Conservation (phyloP, 2,797 vertebrate species). For the Enteromius paludinosus region DNA sequence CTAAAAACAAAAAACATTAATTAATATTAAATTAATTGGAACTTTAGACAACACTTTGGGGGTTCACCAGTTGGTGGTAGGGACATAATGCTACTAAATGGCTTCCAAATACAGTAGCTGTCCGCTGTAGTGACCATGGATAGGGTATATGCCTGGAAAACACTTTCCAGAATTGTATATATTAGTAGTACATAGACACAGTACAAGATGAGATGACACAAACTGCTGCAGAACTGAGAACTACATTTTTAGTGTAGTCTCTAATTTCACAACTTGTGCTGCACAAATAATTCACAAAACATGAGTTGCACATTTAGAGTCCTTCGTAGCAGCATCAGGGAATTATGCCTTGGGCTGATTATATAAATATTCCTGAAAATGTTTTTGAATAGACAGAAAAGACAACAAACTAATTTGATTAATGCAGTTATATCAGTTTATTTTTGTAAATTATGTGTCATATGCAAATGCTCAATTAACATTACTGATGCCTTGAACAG, state of each 20-base stretch:
- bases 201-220: neutral
- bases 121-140: no score
- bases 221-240: neutral
- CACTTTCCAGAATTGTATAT: neutral
- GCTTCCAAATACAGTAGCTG: no score
- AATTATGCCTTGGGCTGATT: neutral
- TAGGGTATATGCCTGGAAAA: neutral
- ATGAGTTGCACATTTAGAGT: neutral
- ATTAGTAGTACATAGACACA: neutral
- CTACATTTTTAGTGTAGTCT: neutral
- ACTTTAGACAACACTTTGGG: no score
- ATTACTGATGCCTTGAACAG: neutral
- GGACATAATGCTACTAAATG: no score
- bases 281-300: slow-evolving; percentile 2
- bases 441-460: neutral
- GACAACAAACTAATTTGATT: neutral
- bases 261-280: neutral
- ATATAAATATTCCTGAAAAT: neutral
- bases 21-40: no score
- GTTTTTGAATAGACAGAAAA: neutral
- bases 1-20: no score
- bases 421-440: neutral
- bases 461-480: neutral
- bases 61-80: no score
- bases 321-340: neutral